Conservation (phyloP, 2,888 invertebrate species). For the Iphiclides podalirius region DNA sequence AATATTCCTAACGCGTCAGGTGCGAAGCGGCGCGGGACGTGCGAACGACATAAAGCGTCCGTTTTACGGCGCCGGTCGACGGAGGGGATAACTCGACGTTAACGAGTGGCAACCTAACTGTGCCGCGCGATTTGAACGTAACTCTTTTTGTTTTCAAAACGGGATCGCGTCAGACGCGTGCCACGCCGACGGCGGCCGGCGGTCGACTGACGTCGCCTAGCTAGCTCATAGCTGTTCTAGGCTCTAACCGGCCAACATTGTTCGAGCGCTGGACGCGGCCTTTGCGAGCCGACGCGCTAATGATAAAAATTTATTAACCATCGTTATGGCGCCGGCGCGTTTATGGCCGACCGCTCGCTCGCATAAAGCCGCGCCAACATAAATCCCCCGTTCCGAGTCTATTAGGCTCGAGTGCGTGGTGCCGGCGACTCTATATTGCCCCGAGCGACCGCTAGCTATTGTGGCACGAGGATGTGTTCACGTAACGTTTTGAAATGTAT, state of each 20-base stretch:
- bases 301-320: conserved; percentile 73
- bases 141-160: too few relatives aligned
- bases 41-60: conserved; percentile 44
- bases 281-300: conserved; percentile 48
- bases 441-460: conserved; percentile 35
- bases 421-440: conserved; percentile 40
- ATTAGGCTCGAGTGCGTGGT: conserved; percentile 81
- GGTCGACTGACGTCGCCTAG: conserved; percentile 29
- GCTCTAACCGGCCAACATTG: conserved; percentile 30
- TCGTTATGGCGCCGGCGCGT: conserved; percentile 63
- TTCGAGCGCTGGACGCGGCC: conserved; percentile 35
- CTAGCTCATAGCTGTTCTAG: too few relatives aligned
- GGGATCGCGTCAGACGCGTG: conserved; percentile 33
- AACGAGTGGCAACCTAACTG: conserved; percentile 52
- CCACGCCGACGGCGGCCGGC: conserved; percentile 35
- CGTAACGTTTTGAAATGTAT: not conserved
- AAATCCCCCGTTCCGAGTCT: conserved; percentile 57
- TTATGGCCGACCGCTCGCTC: conserved; percentile 55
- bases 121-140: too few relatives aligned
- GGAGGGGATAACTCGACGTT: conserved; percentile 53
- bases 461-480: conserved; percentile 38
- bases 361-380: conserved; percentile 61
- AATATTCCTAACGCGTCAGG: conserved; percentile 26
- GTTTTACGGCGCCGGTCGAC: conserved; percentile 43
- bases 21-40: conserved; percentile 36